phyloP scores from a whole-genome alignment of 2,113 vertebrate species.

The Neolamprologus modestus region DNA sequence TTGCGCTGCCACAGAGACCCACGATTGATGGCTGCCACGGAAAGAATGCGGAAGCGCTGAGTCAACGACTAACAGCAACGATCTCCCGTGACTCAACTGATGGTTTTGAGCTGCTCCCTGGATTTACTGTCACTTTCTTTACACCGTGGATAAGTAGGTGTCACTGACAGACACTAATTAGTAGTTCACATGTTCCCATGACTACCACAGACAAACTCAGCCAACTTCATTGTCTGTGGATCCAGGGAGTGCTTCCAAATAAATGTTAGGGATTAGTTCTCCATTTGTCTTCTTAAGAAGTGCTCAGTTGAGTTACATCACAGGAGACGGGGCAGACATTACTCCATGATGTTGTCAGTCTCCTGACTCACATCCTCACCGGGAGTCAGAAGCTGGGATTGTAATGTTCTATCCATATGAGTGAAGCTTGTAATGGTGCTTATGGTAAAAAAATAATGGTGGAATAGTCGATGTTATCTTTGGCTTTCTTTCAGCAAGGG shows the following conservation, averaged over 20 bases:
- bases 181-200: neutral
- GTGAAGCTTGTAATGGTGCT: neutral
- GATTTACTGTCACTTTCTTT: neutral
- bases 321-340: neutral
- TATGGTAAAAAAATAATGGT: neutral
- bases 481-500: neutral
- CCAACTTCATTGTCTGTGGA: neutral
- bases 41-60: neutral
- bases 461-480: conserved; percentile 1
- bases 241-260: neutral
- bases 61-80: neutral
- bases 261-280: neutral
- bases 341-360: neutral
- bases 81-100: neutral
- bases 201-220: neutral
- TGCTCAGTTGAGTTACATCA: neutral
- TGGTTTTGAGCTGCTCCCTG: neutral
- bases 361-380: neutral
- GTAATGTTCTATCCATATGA: neutral
- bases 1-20: neutral
- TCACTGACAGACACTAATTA: neutral
- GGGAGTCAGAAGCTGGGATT: neutral
- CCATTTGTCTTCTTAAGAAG: neutral
- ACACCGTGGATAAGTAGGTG: neutral
- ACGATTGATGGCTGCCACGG: neutral